Base-by-base conservation (phyloP, 1,140 invertebrate genomes). In the Trachymyrmex septentrionalis region DNA sequence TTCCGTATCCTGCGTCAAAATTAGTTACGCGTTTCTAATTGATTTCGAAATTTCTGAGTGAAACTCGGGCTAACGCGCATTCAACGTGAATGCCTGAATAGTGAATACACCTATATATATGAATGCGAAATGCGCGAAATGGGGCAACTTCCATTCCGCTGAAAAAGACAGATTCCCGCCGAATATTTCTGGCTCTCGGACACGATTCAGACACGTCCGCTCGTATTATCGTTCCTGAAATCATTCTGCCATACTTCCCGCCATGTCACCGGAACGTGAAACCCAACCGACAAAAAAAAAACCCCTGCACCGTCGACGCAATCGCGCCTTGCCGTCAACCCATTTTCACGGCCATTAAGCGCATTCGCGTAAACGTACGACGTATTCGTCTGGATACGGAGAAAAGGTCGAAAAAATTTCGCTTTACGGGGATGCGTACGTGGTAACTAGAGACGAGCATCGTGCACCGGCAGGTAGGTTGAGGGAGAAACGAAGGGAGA, bases 381-480 rank as follows among this genome's bases (percentile, higher is more conserved):
- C 69, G n/a, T 69, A 61, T 14, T 57, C 77, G 53, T 24, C 55
- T 50, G 7, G 16, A 4, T 50, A 3, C 53, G 24, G 21, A 69
- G 61, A 19, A 67, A 48, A 50, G 38, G 12, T 67, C 24, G 76
- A 66, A 61, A 86, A 77, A 80, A 81, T 34, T 81, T 86, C 34
- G 21, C 21, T 48, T 34, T 9, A 48, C 30, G 44, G 7, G 10
- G 10, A n/a, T 73, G 80, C 80, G 57, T 84, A 84, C 69, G 80
- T 61, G 55, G 80, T 84, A 82, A 82, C 80, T 72, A 61, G 80
- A 84, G 80, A 84, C 80, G 69, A 30, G 34, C 80, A 84, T 73
- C 67, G 80, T 61, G 69, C n/a, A 38, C 84, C 75, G 34, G 63
- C 30, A 64, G 44, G 66, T 24, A 30, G 72, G 55, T 27, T 0